Evolutionary conservation across 2,888 invertebrate species (phyloP).

Genomic region (Ichneumoninae sp.): DNA sequence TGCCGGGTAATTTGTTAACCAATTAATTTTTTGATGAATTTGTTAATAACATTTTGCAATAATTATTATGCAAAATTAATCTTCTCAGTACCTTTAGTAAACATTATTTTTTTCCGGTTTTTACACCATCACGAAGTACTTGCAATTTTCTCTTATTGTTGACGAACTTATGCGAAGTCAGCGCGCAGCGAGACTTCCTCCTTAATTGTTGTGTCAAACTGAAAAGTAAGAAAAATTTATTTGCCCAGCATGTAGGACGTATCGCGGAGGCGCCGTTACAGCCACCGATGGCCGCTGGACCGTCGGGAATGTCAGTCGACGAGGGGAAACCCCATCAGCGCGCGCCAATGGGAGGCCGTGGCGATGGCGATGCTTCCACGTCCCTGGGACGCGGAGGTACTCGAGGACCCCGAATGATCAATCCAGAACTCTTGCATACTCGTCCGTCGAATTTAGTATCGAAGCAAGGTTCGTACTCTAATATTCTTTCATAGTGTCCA

Average conservation of each 20-base stretch:
- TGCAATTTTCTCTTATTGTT: too few relatives aligned
- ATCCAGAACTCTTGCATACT: conserved; percentile 85
- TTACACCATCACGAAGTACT: too few relatives aligned
- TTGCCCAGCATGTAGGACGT: neutral
- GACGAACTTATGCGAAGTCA: too few relatives aligned
- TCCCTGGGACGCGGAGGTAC: conserved; percentile 86
- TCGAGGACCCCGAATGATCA: conserved; percentile 86
- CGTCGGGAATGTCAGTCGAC: neutral
- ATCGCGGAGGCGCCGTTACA: neutral
- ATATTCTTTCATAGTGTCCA: neutral
- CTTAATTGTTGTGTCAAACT: neutral
- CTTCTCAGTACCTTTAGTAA: too few relatives aligned
- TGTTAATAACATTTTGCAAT: too few relatives aligned
- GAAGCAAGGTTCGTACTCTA: conserved; percentile 79
- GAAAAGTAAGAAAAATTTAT: neutral
- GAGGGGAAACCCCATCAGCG: neutral
- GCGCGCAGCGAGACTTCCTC: too few relatives aligned
- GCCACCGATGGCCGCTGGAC: neutral
- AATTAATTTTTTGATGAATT: too few relatives aligned
- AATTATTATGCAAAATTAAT: too few relatives aligned
- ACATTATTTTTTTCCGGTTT: too few relatives aligned
- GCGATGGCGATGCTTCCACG: conserved; percentile 79
- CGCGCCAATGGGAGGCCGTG: conserved; percentile 51
- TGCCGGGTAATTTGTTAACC: too few relatives aligned
- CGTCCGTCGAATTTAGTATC: conserved; percentile 74